phyloP scores from a whole-genome alignment of 2,113 vertebrate species.

The Scomber scombrus region DNA sequence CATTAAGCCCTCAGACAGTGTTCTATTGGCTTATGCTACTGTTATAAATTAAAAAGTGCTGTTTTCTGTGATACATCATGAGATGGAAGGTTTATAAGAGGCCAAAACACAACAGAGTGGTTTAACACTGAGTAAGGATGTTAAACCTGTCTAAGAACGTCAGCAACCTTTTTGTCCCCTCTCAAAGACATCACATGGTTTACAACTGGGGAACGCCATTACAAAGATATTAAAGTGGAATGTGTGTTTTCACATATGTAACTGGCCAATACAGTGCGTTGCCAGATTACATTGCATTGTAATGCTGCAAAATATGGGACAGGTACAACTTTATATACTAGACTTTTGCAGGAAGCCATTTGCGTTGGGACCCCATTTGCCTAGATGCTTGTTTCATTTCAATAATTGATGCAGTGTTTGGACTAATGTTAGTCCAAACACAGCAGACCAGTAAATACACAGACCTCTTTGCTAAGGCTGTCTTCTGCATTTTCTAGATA shows the following conservation, averaged over 20 bases:
- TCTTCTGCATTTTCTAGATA: conserved; percentile 12
- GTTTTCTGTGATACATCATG: too few relatives aligned
- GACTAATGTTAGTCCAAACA: conserved; percentile 17
- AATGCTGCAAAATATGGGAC: not conserved
- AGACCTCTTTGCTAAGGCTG: conserved; percentile 7
- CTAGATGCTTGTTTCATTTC: conserved; percentile 2
- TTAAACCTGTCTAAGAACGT: not conserved
- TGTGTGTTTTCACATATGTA: not conserved
- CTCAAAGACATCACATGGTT: not conserved
- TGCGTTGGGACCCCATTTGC: not conserved
- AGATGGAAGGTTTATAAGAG: too few relatives aligned
- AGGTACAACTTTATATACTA: not conserved
- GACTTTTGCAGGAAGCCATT: not conserved
- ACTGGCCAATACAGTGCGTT: not conserved
- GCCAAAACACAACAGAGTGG: not conserved
- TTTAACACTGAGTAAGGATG: not conserved
- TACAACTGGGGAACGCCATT: not conserved
- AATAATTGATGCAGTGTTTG: conserved; percentile 36
- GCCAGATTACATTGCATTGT: not conserved
- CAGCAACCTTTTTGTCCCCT: not conserved
- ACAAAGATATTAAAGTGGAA: not conserved
- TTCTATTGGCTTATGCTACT: too few relatives aligned
- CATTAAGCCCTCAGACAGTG: too few relatives aligned
- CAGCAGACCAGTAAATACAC: not conserved
- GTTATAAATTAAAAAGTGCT: too few relatives aligned